Conservation (phyloP, 2,888 invertebrate genomes). For the Habroteleia sp. region DNA sequence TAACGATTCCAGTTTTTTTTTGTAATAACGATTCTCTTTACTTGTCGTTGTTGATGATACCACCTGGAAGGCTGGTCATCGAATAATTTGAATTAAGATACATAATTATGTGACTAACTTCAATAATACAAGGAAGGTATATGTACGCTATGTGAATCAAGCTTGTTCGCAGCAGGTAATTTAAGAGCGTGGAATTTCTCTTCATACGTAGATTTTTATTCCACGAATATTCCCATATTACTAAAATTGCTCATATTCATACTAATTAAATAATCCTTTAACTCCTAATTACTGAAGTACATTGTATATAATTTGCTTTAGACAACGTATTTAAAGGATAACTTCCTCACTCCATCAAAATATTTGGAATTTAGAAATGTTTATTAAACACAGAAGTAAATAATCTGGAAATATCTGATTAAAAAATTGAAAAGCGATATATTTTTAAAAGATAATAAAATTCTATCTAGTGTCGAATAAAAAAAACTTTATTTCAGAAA, state of each 20-base stretch:
- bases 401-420: too few relatives aligned
- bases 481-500: too few relatives aligned
- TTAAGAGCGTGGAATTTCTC: conserved; percentile 36
- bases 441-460: too few relatives aligned
- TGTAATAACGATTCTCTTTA: conserved; percentile 27
- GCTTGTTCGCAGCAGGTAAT: conserved; percentile 53
- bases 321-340: conserved; percentile 39
- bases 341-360: conserved; percentile 25
- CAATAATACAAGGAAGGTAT: conserved; percentile 54
- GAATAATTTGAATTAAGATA: conserved; percentile 46
- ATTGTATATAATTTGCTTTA: conserved; percentile 26
- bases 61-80: conserved; percentile 45
- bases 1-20: conserved; percentile 26
- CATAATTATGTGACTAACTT: conserved; percentile 48
- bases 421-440: too few relatives aligned
- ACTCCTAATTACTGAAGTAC: conserved; percentile 44
- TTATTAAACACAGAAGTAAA: too few relatives aligned
- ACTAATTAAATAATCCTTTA: conserved; percentile 55
- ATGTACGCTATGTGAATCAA: conserved; percentile 47
- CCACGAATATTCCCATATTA: conserved; percentile 11
- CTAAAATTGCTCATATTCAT: conserved; percentile 44
- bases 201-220: conserved; percentile 35
- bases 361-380: too few relatives aligned
- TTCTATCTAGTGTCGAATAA: too few relatives aligned
- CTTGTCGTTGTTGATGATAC: conserved; percentile 29